These are phyloP conservation scores for Apamea anceps DNA, from an alignment of 2,888 invertebrate species.

Conservation along the genomic window DNA sequence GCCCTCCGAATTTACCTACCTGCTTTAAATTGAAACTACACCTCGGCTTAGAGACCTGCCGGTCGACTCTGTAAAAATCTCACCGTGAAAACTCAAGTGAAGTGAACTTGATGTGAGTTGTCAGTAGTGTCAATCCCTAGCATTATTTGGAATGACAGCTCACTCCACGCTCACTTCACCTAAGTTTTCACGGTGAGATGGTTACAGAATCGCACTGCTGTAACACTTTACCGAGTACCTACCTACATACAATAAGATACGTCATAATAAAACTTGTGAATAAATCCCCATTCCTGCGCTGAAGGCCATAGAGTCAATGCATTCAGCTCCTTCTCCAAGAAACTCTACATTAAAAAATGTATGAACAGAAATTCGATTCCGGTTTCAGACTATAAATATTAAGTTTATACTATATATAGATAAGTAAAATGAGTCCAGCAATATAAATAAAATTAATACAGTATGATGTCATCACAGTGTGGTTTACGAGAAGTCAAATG, in stretches of 20 bases:
- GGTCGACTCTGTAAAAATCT: no score
- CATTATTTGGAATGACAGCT: no score
- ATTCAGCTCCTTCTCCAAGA: not conserved
- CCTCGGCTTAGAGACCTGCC: not conserved
- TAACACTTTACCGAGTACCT: no score
- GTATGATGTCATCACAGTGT: slow-evolving; percentile 8
- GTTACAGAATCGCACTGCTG: no score
- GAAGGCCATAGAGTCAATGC: not conserved
- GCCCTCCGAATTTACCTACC: not conserved
- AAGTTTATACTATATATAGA: slow-evolving; percentile 3
- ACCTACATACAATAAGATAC: not conserved
- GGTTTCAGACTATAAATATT: slow-evolving; percentile 8
- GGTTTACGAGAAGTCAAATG: slow-evolving; percentile 1
- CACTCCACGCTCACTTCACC: no score
- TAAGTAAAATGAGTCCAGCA: slow-evolving; percentile 19
- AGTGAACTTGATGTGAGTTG: no score
- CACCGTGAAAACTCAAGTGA: no score
- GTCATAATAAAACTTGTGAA: not conserved
- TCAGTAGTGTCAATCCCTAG: no score
- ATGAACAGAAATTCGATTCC: slow-evolving; percentile 6
- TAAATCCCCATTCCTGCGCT: not conserved
- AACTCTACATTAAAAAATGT: not conserved
- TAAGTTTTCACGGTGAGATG: no score
- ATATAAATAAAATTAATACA: slow-evolving; percentile 17
- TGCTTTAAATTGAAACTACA: not conserved